These are phyloP conservation scores for Acrossocheilus wenchowensis DNA, from an alignment of 2,797 vertebrate species.

Conservation along the genomic window DNA sequence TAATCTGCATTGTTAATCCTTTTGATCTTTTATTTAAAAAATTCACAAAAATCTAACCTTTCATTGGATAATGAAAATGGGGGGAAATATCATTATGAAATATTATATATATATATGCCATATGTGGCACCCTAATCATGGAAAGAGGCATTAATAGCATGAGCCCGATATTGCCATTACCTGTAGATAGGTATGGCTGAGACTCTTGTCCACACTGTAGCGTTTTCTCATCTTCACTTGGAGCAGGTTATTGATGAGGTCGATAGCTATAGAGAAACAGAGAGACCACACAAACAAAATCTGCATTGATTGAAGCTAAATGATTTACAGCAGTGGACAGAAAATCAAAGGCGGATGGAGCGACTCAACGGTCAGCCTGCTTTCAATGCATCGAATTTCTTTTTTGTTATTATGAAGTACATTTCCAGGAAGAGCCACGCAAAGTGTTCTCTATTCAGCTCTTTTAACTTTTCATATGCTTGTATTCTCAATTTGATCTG, in stretches of 20 bases:
- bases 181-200: constrained; percentile 91
- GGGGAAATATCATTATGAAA: no score
- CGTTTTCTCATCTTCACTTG: constrained; percentile 96
- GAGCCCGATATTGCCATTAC: constrained; percentile 65
- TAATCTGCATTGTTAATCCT: no score
- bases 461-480: not conserved
- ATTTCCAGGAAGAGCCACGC: not conserved
- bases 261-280: constrained; percentile 79
- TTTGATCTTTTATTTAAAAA: no score
- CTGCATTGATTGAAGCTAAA: constrained; percentile 26
- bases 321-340: constrained; percentile 35
- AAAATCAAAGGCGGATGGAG: constrained; percentile 42
- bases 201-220: constrained; percentile 92
- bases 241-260: constrained; percentile 92
- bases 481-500: not conserved
- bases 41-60: no score
- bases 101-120: no score
- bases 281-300: constrained; percentile 7
- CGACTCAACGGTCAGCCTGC: not conserved
- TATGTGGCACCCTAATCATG: not conserved
- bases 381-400: constrained; percentile 42
- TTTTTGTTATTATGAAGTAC: constrained; percentile 21
- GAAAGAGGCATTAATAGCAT: constrained; percentile 10
- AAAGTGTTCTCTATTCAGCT: constrained; percentile 1
- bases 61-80: no score